phyloP scores from a whole-genome alignment of 2,797 vertebrate genomes.

The Triplophysa yarkandensis region DNA sequence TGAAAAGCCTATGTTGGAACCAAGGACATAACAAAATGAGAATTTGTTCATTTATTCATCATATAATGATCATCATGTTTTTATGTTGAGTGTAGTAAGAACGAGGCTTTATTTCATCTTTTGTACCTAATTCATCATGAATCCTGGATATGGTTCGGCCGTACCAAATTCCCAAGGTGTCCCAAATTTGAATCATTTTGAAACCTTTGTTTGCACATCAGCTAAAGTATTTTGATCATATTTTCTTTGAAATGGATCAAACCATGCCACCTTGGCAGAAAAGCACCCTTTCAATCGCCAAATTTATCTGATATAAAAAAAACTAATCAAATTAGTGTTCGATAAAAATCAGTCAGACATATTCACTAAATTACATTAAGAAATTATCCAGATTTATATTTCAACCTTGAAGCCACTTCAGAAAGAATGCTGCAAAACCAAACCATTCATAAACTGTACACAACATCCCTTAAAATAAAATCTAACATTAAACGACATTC shows the following conservation, averaged over 20 bases:
- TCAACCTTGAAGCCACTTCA: background rate
- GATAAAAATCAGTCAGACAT: background rate
- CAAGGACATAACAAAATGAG: slow-evolving; percentile 30
- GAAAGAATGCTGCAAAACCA: background rate
- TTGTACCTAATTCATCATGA: background rate
- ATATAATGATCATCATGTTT: slow-evolving; percentile 18
- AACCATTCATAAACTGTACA: too few relatives aligned
- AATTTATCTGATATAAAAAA: background rate
- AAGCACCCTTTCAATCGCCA: too few relatives aligned
- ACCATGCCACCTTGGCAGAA: background rate
- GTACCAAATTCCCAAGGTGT: background rate
- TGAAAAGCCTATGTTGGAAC: slow-evolving; percentile 18
- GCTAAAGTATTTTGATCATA: background rate
- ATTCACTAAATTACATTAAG: background rate
- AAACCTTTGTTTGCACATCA: background rate
- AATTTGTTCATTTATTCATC: slow-evolving; percentile 17
- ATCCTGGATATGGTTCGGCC: background rate
- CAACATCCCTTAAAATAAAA: background rate
- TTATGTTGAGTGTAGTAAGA: background rate
- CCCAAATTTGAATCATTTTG: background rate
- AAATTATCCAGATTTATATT: background rate
- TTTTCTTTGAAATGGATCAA: background rate
- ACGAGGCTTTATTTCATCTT: slow-evolving; percentile 9
- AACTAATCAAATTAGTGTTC: background rate
- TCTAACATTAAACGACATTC: slow-evolving; percentile 25